Percentiles rank a stretch among this genome's conserved stretches.
phyloP scores from a whole-genome alignment of 1,140 invertebrate species.

The Lycorma delicatula region DNA sequence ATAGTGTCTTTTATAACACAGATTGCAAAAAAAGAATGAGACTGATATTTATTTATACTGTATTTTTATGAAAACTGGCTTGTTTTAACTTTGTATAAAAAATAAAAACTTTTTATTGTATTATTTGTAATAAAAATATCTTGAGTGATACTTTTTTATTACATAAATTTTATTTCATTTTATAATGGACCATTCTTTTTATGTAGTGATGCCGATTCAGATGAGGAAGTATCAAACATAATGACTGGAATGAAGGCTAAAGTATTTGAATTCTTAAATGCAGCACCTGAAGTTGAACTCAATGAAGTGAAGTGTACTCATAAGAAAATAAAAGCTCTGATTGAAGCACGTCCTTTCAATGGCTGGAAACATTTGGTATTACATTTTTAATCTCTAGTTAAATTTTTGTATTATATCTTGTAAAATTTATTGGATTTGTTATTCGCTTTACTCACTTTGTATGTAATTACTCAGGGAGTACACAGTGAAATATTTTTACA shows the following conservation, averaged over 20 bases:
- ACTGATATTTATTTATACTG: too few species aligned
- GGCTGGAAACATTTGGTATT: conserved; percentile 61
- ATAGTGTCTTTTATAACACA: too few species aligned
- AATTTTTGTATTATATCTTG: background rate
- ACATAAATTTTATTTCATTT: too few species aligned
- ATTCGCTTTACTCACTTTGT: background rate
- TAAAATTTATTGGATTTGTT: background rate
- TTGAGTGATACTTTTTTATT: too few species aligned
- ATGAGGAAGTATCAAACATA: conserved; percentile 57
- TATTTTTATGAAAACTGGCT: too few species aligned
- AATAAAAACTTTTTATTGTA: too few species aligned
- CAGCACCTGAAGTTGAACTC: conserved; percentile 52
- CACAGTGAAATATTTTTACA: background rate
- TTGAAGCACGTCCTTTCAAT: conserved; percentile 56
- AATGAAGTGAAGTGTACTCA: conserved; percentile 58
- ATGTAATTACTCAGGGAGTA: background rate
- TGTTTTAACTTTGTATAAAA: too few species aligned
- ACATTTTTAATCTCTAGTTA: conserved; percentile 2
- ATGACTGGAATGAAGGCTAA: conserved; percentile 57
- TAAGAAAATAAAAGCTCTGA: conserved; percentile 61
- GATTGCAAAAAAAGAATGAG: too few species aligned
- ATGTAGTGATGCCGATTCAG: conserved; percentile 59
- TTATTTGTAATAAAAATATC: too few species aligned
- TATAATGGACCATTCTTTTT: too few species aligned
- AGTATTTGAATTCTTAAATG: conserved; percentile 69